phyloP scores from a whole-genome alignment of 2,113 vertebrate genomes.

The Pollachius pollachius region DNA sequence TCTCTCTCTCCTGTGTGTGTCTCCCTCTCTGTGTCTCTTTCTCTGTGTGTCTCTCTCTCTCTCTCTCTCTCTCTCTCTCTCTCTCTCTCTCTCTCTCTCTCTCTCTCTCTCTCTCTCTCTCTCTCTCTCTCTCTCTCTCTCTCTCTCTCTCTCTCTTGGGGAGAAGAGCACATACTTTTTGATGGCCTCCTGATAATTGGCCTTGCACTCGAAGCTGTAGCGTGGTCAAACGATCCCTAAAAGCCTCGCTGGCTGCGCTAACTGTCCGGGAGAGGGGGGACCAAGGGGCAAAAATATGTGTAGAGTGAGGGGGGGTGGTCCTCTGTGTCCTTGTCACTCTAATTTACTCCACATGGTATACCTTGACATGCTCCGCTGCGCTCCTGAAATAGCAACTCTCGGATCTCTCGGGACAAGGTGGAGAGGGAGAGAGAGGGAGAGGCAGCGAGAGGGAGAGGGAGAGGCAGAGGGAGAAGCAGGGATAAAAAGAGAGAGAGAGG shows the following conservation, averaged over 20 bases:
- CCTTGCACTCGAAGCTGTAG: conserved; percentile 20
- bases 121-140: no score
- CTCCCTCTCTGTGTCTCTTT: no score
- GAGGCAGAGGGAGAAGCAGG: conserved; percentile 6
- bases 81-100: no score
- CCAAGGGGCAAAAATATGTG: not conserved
- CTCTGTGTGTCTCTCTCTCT: no score
- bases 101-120: no score
- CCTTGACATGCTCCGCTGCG: conserved; percentile 45
- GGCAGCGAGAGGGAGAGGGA: no score
- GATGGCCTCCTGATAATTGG: conserved; percentile 19
- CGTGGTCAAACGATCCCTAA: conserved; percentile 34
- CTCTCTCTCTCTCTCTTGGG: not conserved
- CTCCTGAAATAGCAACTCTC: conserved; percentile 41
- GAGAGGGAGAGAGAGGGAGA: not conserved
- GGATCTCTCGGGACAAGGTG: conserved; percentile 26
- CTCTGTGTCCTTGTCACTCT: conserved; percentile 58
- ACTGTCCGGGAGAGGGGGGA: conserved; percentile 29
- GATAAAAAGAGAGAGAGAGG: not conserved
- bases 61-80: no score
- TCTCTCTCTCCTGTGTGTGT: no score
- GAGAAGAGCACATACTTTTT: conserved; percentile 6
- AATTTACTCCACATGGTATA: conserved; percentile 53
- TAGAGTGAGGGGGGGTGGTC: conserved; percentile 21
- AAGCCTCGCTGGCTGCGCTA: conserved; percentile 41